Evolutionary conservation across 2,113 vertebrate genomes (phyloP).

Genomic region (Sisor rabdophorus): DNA sequence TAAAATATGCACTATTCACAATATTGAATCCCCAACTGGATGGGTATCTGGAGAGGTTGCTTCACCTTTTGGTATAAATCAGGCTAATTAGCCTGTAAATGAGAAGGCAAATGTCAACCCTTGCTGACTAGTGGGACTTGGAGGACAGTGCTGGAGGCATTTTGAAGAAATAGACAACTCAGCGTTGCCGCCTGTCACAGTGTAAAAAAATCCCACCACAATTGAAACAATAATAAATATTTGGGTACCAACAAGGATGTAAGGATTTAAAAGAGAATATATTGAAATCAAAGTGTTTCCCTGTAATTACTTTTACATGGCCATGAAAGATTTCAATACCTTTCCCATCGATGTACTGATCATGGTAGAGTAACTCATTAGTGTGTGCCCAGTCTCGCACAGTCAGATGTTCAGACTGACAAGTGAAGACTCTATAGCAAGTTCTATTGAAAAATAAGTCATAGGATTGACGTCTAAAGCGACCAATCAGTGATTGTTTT

Average conservation of each 20-base stretch:
- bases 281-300: conserved; percentile 47
- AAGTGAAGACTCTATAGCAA: too few species aligned
- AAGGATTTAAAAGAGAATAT: not conserved
- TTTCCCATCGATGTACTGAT: conserved; percentile 62
- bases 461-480: too few species aligned
- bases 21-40: conserved; percentile 37
- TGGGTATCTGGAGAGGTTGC: conserved; percentile 26
- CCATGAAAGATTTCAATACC: conserved; percentile 67
- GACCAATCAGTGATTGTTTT: too few species aligned
- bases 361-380: conserved; percentile 53
- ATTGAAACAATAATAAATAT: not conserved
- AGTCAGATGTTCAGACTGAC: too few species aligned
- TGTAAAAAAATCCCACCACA: conserved; percentile 6
- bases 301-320: conserved; percentile 64
- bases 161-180: conserved; percentile 29
- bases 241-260: not conserved
- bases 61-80: conserved; percentile 49
- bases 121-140: conserved; percentile 52
- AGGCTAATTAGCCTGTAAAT: conserved; percentile 68
- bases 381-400: not conserved
- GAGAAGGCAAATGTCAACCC: conserved; percentile 68
- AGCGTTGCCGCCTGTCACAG: conserved; percentile 29
- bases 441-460: too few species aligned
- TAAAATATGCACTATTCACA: conserved; percentile 33
- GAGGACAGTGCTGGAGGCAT: conserved; percentile 42